A percentile compares a stretch with the other conserved stretches of the same genome.
phyloP scores from a whole-genome alignment of 2,113 vertebrate genomes.

The Centropus unirufus region DNA sequence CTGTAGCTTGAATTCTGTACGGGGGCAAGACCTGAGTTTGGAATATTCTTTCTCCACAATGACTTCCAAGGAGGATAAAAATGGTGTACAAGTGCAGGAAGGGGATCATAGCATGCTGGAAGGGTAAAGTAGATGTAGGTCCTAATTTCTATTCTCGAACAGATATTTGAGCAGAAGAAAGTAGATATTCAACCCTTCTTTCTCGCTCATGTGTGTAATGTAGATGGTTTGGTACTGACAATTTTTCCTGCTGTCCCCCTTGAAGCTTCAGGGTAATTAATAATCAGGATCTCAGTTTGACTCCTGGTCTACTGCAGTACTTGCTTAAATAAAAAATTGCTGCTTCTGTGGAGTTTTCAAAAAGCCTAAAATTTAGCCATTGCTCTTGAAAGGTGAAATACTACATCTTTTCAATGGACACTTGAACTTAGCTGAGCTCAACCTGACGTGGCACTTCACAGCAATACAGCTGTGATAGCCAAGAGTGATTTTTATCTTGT shows the following conservation, averaged over 20 bases:
- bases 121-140: background rate
- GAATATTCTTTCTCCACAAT: background rate
- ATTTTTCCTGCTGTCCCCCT: background rate
- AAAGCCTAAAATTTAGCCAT: background rate
- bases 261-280: background rate
- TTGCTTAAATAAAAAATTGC: background rate
- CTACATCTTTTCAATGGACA: background rate
- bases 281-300: background rate
- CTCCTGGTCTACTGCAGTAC: background rate
- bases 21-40: background rate
- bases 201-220: background rate
- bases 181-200: background rate
- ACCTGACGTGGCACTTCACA: background rate
- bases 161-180: background rate
- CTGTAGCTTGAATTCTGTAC: fast-evolving
- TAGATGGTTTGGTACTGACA: background rate
- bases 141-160: background rate
- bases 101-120: no score
- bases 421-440: background rate
- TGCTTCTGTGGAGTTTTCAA: background rate
- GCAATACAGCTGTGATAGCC: background rate
- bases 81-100: background rate
- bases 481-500: background rate
- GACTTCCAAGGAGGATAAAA: background rate
- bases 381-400: background rate